Evolutionary conservation across 2,113 vertebrate genomes (phyloP), one percentile per base, ranked within the genome.

Genomic region (Passer domesticus): DNA sequence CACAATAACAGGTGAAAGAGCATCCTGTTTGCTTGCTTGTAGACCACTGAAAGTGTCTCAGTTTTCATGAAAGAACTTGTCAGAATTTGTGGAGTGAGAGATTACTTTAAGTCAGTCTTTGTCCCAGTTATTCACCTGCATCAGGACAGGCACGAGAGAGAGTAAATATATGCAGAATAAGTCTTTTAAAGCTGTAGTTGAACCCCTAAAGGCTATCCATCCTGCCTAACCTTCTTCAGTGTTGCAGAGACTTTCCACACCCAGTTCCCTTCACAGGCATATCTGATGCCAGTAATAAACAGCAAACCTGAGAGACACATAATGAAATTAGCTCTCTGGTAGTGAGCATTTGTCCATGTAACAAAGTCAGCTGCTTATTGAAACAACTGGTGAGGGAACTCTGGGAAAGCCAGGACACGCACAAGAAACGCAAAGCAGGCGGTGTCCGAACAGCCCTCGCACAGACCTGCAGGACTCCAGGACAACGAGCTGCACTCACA

Each of bases 11-110:
- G 56, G 55, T 5, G 4, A 82, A 83, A 90, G 31, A 93, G 56
- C 59, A 70, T 50, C 49, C 64, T 10, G 13, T 39, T 60, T 0
- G 0, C 39, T 70, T 47, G 3, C 4, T 87, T 7, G 0, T 13
- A 43, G 44, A 49, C 22, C 31, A 47, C 47, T 25, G 5, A 17
- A 17, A 25, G 10, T 10, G 59, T 77, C 24, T n/a, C 15, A 58
- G 17, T 21, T 60, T 81, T 68, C 46, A 94, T 59, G 75, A 73
- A 77, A 58, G 6, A 64, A 39, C 14, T 25, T n/a, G 21, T 28
- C 31, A 79, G 62, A 85, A 72, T 49, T 18, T 49, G 41, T 35
- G 27, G 15, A 72, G 20, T 27, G 6, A 25, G 33, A 68, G 22
- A 53, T 68, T 49, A 64, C 19, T 86, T 22, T 49, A 59, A 58